Evolutionary conservation across 2,888 invertebrate species (phyloP), one percentile per base, ranked within the genome.

Genomic region (Neoascia interrupta): DNA sequence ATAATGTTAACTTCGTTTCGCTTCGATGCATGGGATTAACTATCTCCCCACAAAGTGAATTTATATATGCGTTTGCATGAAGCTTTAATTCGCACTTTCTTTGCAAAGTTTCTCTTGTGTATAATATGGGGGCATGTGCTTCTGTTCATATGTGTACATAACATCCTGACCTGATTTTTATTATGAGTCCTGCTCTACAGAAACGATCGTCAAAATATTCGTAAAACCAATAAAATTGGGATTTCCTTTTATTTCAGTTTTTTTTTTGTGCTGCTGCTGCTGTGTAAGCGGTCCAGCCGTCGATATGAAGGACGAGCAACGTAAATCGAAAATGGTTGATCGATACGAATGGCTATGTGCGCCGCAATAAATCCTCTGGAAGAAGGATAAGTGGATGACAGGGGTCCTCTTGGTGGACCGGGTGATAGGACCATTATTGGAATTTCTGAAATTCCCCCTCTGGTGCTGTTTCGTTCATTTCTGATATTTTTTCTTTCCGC

Each of bases 361-460:
- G n/a, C n/a, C n/a, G 61, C 61, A 49, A 76, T 76, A 76, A 76
- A 76, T 76, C 45, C 45, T 68, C 51, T 16, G 26, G 39, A 60
- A 70, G 70, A 64, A 64, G 64, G 64, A 70, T 64, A 70, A 70
- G 70, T 70, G 58, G 76, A 76, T 76, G 76, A 70, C 76, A 70
- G 63, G 54, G 63, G 53, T 64, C 58, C 56, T 36, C 31, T 64
- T 41, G 45, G 58, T 47, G 53, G 51, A 58, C 58, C 53, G 63
- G 58, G 58, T 60, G 63, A 64, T 60, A 54, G 70, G 54, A 64
- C 64, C 64, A 64, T 76, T 76, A 76, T 76, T 76, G 70, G 76
- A 70, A 76, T 76, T 70, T 70, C 53, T 64, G 70, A 70, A 64
- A 70, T 64, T 64, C 51, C 64, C 39, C 58, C 53, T 70, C 34